A percentile compares a stretch with the other conserved stretches of the same genome.
Conservation (phyloP, 2,888 invertebrate genomes). For the Sphaeridia pumilis region DNA sequence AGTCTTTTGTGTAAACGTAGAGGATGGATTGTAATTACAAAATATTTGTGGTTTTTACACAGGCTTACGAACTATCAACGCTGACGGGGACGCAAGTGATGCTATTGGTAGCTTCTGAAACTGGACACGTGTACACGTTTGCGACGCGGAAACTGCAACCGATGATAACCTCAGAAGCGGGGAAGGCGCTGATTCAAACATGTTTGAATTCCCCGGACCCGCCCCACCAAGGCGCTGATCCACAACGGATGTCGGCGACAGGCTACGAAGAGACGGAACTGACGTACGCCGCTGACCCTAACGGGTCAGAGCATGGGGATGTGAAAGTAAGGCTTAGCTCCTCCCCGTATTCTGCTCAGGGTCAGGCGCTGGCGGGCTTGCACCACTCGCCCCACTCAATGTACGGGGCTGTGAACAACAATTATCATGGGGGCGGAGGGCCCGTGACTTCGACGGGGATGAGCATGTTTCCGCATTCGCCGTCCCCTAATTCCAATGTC, state of each 20-base stretch:
- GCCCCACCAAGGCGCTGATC: conserved; percentile 48
- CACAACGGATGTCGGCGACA: conserved; percentile 95
- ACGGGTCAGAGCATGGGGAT: conserved; percentile 35
- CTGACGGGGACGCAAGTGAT: conserved; percentile 99
- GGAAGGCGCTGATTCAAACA: conserved; percentile 91
- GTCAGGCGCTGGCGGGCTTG: conserved; percentile 29
- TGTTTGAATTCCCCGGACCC: conserved; percentile 96
- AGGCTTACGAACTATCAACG: conserved; percentile 99
- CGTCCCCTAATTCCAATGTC: conserved; percentile 35
- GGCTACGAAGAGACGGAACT: conserved; percentile 98
- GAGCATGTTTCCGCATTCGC: conserved; percentile 36
- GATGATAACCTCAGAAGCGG: conserved; percentile 84
- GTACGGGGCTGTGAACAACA: conserved; percentile 36
- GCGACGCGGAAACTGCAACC: conserved; percentile 97
- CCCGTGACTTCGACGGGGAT: conserved; percentile 30
- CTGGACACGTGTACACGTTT: conserved; percentile 99
- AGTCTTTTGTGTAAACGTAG: neutral
- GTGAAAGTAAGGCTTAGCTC: conserved; percentile 36
- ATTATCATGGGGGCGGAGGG: conserved; percentile 34
- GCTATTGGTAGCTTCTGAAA: conserved; percentile 96
- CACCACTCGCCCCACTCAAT: conserved; percentile 36
- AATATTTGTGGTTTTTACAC: too few species aligned
- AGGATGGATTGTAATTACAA: neutral
- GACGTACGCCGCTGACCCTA: conserved; percentile 54
- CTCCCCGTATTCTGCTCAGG: conserved; percentile 33